Percentiles rank a stretch among this genome's conserved stretches.
Conservation (phyloP, 1,140 invertebrate species). For the Halyomorpha halys region DNA sequence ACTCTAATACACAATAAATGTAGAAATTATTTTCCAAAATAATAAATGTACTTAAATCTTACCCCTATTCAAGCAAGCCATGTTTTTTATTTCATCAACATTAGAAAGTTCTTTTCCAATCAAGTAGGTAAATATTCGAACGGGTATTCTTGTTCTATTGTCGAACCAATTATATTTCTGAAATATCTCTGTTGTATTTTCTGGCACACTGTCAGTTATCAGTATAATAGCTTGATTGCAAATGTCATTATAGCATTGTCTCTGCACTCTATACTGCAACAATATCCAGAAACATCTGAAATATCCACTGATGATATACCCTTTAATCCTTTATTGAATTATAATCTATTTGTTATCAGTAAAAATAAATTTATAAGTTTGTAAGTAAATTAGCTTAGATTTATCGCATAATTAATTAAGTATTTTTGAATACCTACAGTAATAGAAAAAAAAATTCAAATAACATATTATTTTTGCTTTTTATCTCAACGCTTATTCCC, state of each 20-base stretch:
- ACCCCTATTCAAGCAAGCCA: slow-evolving; percentile 76
- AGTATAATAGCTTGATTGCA: slow-evolving; percentile 98
- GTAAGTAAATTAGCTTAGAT: too few relatives aligned
- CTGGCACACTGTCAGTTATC: slow-evolving; percentile 94
- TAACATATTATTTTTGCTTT: too few relatives aligned
- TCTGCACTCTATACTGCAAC: slow-evolving; percentile 41
- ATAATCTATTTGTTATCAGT: too few relatives aligned
- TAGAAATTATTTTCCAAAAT: too few relatives aligned
- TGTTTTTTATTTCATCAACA: slow-evolving; percentile 81
- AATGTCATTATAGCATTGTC: slow-evolving; percentile 37
- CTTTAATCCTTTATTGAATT: too few relatives aligned
- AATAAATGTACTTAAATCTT: background rate
- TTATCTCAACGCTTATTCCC: too few relatives aligned
- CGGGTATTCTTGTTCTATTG: slow-evolving; percentile 55
- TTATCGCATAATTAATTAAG: too few relatives aligned
- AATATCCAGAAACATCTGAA: background rate
- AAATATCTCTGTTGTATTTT: slow-evolving; percentile 81
- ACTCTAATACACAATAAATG: too few relatives aligned
- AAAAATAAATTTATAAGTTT: too few relatives aligned
- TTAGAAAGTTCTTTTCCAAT: slow-evolving; percentile 92
- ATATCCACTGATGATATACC: too few relatives aligned
- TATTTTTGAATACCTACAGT: too few relatives aligned
- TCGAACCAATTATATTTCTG: slow-evolving; percentile 67
- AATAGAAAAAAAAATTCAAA: too few relatives aligned
- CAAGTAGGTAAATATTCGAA: slow-evolving; percentile 93